Evolutionary conservation across 2,888 invertebrate genomes (phyloP).

Genomic region (Dolomedes plantarius): DNA sequence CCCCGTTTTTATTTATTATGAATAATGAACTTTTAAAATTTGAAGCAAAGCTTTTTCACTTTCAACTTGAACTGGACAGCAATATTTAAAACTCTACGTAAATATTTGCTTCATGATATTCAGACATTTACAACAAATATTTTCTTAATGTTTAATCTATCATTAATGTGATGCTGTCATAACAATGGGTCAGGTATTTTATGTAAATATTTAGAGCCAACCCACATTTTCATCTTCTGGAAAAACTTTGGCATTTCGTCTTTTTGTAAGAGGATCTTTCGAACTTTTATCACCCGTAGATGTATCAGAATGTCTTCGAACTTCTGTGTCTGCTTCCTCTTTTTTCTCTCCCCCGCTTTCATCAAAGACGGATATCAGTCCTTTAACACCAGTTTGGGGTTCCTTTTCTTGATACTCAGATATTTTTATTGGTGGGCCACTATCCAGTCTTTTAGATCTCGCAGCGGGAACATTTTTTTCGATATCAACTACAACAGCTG

Average conservation of each 20-base stretch:
- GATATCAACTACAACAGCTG: neutral
- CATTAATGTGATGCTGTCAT: too few relatives aligned
- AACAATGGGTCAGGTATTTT: too few relatives aligned
- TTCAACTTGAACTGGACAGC: too few relatives aligned
- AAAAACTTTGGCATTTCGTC: slow-evolving; percentile 27
- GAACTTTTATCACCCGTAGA: slow-evolving; percentile 6
- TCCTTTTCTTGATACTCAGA: neutral
- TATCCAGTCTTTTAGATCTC: neutral
- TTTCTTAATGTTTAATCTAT: too few relatives aligned
- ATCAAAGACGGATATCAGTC: slow-evolving; percentile 35
- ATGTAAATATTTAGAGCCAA: slow-evolving; percentile 23
- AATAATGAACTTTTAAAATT: too few relatives aligned
- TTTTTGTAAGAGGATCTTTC: slow-evolving; percentile 21
- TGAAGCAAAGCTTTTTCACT: too few relatives aligned
- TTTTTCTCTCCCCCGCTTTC: neutral
- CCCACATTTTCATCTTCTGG: slow-evolving; percentile 28
- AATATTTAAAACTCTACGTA: too few relatives aligned
- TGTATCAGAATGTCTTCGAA: slow-evolving; percentile 55
- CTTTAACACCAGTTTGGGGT: slow-evolving; percentile 8
- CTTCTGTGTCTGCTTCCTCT: slow-evolving; percentile 19
- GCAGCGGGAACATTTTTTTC: neutral
- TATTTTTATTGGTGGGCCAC: neutral
- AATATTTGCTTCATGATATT: too few relatives aligned
- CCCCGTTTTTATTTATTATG: too few relatives aligned
- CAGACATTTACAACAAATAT: too few relatives aligned